A percentile compares a stretch with the other conserved stretches of the same genome.
phyloP scores from a whole-genome alignment of 2,113 vertebrate species.

The Pterocles orientalis region DNA sequence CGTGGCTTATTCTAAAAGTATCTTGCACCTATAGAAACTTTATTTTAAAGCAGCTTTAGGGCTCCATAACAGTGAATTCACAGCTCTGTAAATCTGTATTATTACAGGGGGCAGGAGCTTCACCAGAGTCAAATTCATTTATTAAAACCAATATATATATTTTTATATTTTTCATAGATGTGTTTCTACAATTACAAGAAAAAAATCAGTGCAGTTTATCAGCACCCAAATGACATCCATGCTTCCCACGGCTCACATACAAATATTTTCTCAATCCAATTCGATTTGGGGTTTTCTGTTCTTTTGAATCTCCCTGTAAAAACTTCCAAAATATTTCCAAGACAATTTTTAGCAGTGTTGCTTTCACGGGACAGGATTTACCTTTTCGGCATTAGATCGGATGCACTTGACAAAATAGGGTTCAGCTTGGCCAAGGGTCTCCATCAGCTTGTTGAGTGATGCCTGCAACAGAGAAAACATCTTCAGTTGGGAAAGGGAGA shows the following conservation, averaged over 20 bases:
- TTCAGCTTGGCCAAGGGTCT: slow-evolving; percentile 95
- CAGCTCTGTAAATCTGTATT: not conserved
- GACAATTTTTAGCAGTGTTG: not conserved
- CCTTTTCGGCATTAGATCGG: slow-evolving; percentile 98
- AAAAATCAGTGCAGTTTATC: not conserved
- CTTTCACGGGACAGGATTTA: slow-evolving; percentile 37
- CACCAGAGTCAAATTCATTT: not conserved
- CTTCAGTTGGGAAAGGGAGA: not conserved
- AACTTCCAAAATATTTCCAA: not conserved
- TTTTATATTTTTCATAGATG: not conserved
- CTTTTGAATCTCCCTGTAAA: not conserved
- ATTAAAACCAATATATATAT: not conserved
- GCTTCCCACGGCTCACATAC: not conserved
- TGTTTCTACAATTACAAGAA: not conserved
- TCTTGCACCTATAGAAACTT: not conserved
- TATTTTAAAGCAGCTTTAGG: not conserved
- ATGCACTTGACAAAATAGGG: slow-evolving; percentile 99
- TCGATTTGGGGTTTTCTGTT: not conserved
- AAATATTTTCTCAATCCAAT: not conserved
- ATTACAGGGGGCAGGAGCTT: not conserved
- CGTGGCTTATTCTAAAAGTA: not conserved
- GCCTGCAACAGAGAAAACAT: slow-evolving; percentile 76
- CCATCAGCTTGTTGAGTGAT: slow-evolving; percentile 97
- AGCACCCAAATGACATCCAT: not conserved
- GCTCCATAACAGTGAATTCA: not conserved